Evolutionary conservation across 2,797 vertebrate species (phyloP).

Genomic region (Pogoniulus pusillus): DNA sequence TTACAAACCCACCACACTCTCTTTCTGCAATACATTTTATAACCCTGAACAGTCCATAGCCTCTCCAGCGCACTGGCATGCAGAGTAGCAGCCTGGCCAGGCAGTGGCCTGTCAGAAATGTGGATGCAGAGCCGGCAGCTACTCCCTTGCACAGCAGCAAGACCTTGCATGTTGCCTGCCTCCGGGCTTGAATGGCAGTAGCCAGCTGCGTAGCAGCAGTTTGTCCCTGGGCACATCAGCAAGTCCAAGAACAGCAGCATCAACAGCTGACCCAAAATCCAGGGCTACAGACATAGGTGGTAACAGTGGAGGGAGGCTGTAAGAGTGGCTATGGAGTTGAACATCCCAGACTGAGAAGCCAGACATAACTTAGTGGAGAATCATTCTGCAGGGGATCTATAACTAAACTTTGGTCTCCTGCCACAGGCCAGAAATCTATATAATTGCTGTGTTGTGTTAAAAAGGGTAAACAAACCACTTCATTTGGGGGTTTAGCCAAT

Average conservation of each 20-base stretch:
- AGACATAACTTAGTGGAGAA: not conserved
- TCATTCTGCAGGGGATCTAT: not conserved
- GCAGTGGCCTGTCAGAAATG: not conserved
- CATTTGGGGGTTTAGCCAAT: not conserved
- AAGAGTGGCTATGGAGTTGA: not conserved
- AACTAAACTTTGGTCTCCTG: not conserved
- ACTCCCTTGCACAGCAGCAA: not conserved
- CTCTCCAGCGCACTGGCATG: fast-evolving
- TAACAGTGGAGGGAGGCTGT: not conserved
- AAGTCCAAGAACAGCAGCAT: not conserved
- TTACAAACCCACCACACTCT: not conserved
- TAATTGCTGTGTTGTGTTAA: not conserved
- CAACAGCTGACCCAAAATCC: not conserved
- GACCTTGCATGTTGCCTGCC: not conserved
- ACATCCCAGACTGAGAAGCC: not conserved
- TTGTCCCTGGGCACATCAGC: not conserved
- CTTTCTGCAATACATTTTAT: not conserved
- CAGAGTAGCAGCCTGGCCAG: not conserved
- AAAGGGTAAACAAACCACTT: not conserved
- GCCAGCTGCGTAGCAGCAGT: not conserved
- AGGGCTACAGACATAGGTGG: not conserved
- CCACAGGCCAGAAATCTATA: not conserved
- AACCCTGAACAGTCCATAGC: not conserved
- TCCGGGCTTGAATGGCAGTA: not conserved
- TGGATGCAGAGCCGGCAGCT: fast-evolving